These are phyloP conservation scores for Spodoptera exigua DNA, from an alignment of 2,888 invertebrate species.

Conservation along the genomic window DNA sequence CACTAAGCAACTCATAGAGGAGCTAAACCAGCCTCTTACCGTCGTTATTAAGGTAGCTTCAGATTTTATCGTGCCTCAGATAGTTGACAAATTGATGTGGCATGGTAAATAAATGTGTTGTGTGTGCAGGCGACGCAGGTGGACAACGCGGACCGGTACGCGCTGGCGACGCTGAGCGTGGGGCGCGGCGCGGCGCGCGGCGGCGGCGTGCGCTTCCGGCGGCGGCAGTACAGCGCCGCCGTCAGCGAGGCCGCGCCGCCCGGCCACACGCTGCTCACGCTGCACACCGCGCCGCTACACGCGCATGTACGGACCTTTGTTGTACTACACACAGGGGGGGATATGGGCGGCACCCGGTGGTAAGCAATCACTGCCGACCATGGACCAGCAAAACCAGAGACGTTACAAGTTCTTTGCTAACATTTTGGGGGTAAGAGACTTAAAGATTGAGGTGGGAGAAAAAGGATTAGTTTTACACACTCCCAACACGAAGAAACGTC, in stretches of 20 bases:
- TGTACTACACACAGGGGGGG: no score
- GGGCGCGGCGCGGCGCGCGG: constrained; percentile 90
- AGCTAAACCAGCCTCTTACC: constrained; percentile 92
- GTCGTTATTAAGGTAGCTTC: constrained; percentile 92
- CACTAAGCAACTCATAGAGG: constrained; percentile 87
- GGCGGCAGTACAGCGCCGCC: constrained; percentile 91
- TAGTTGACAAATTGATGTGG: no score
- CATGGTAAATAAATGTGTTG: background rate
- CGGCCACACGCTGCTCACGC: constrained; percentile 92
- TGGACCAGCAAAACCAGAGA: no score
- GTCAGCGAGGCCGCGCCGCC: constrained; percentile 94
- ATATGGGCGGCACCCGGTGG: no score
- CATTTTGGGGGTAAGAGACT: no score
- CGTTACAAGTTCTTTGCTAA: no score
- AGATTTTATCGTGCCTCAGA: no score
- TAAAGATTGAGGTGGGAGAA: no score
- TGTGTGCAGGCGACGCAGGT: constrained; percentile 92
- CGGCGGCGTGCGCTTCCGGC: constrained; percentile 91
- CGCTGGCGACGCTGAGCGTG: constrained; percentile 94
- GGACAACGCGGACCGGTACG: constrained; percentile 96
- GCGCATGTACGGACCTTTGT: constrained; percentile 21
- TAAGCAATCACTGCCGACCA: no score
- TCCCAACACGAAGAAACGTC: no score
- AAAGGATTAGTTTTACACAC: no score
- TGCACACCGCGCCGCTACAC: constrained; percentile 88